A percentile compares a stretch with the other conserved stretches of the same genome.
These are phyloP conservation scores for Drosophila bifasciata DNA, from an alignment of 1,140 invertebrate species.

Conservation along the genomic window DNA sequence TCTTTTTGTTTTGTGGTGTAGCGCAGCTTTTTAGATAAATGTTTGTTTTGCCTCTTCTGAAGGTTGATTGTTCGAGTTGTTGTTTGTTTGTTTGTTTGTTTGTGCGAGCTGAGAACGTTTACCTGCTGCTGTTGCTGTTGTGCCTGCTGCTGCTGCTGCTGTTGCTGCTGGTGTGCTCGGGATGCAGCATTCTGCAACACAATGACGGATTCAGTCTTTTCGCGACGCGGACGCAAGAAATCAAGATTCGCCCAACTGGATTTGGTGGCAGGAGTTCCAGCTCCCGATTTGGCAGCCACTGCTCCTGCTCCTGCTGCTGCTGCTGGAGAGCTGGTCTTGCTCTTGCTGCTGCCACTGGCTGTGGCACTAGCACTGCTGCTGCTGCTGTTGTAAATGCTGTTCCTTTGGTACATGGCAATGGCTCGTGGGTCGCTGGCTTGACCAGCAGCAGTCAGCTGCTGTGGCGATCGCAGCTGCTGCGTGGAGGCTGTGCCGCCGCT, in stretches of 20 bases:
- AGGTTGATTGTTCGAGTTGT: slow-evolving; percentile 26
- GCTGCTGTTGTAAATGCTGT: slow-evolving; percentile 85
- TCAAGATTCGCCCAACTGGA: slow-evolving; percentile 74
- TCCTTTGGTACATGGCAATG: slow-evolving; percentile 88
- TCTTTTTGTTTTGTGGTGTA: slow-evolving; percentile 33
- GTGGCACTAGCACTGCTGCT: slow-evolving; percentile 28
- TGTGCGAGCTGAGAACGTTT: slow-evolving; percentile 79
- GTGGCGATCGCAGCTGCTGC: slow-evolving; percentile 43
- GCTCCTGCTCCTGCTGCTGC: slow-evolving; percentile 16
- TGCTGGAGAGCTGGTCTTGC: slow-evolving; percentile 7
- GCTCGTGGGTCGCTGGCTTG: slow-evolving; percentile 84
- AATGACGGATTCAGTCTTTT: slow-evolving; percentile 94
- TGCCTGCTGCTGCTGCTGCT: slow-evolving; percentile 59
- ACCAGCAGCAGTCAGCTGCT: slow-evolving; percentile 72
- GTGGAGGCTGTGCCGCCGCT: slow-evolving; percentile 59
- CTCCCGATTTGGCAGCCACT: slow-evolving; percentile 22
- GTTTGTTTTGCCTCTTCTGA: slow-evolving; percentile 39
- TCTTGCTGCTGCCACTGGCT: slow-evolving; percentile 17
- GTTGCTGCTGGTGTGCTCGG: slow-evolving; percentile 85
- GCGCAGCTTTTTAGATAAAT: slow-evolving; percentile 49
- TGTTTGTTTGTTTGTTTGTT: slow-evolving; percentile 39
- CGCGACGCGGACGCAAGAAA: slow-evolving; percentile 88
- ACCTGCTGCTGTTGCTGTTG: slow-evolving; percentile 76
- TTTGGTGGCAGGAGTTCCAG: slow-evolving; percentile 39
- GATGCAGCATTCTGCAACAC: slow-evolving; percentile 87